Base-by-base conservation (phyloP, 2,797 vertebrate genomes). In the Neosalanx taihuensis region DNA sequence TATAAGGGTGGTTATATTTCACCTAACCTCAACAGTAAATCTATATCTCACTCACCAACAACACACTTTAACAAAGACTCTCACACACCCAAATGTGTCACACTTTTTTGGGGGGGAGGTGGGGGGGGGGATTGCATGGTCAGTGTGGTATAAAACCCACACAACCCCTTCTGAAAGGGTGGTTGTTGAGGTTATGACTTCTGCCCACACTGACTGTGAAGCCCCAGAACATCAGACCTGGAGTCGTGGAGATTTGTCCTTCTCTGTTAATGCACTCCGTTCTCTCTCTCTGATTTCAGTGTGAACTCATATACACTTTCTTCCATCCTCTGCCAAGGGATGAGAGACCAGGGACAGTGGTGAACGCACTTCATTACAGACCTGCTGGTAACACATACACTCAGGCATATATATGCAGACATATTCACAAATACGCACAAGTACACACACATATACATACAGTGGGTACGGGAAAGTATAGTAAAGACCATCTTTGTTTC, bases 261-360 rank as follows among this genome's bases (percentile, higher is more conserved):
- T 37, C 5, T 37, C 18, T 57, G 12, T n/a, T 17, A 13, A 67
- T 29, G 37, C n/a, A 66, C 62, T 60, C 18, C 29, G 3, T 33
- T 62, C 26, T 23, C 33, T 26, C n/a, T n/a, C 49, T 35, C 63
- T 26, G 23, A 26, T 26, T 26, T 1, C 90, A 99, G 97, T 95
- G 95, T 74, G 97, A 99, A 75, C 90, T 99, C 71, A 90, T 99
- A 69, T 99, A 96, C 85, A 96, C 96, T 13, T 99, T 99, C 85
- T 98, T 99, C 86, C 93, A 98, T 71, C 93, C 94, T 0, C 86
- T 98, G 61, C 93, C 94, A 5, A 91, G 95, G 79, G 97, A 98
- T 0, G 96, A 98, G 79, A 93, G 90, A 69, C 84, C 95, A 0
- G 83, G 93, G 78, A 88, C 93, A 0, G 68, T 85, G 0, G 87